These are phyloP conservation scores for Puffinus mauretanicus DNA, from an alignment of 2,113 vertebrate genomes.

Conservation along the genomic window DNA sequence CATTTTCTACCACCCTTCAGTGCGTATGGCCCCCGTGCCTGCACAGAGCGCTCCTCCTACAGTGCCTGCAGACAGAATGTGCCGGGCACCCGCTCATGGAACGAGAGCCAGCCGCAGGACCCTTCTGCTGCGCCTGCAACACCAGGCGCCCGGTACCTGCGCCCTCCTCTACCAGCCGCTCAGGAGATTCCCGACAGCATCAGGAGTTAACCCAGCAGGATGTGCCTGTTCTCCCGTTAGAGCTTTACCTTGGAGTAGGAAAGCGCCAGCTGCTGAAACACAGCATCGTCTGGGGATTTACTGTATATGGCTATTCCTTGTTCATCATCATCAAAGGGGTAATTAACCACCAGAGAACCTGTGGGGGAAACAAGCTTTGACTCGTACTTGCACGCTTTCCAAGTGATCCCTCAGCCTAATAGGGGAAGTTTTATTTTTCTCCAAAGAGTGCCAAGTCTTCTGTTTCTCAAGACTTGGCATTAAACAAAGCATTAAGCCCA, in stretches of 20 bases:
- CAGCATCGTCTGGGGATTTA: constrained; percentile 86
- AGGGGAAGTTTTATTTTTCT: not conserved
- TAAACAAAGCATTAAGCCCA: not conserved
- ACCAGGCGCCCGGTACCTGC: not conserved
- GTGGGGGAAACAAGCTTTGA: constrained; percentile 12
- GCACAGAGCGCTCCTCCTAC: not conserved
- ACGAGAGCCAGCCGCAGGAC: not conserved
- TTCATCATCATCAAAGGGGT: constrained; percentile 89
- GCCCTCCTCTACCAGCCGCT: not conserved
- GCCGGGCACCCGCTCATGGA: not conserved
- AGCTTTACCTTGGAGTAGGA: constrained; percentile 89
- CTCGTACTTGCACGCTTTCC: not conserved
- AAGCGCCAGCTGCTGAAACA: constrained; percentile 87
- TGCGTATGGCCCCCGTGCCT: accelerated
- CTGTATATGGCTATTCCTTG: constrained; percentile 81
- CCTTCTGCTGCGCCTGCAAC: not conserved
- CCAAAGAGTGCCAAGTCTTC: not conserved
- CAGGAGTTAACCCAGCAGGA: not conserved
- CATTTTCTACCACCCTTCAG: not conserved
- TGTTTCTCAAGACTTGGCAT: not conserved
- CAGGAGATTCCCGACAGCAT: not conserved
- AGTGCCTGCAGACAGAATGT: not conserved
- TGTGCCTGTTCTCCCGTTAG: not conserved
- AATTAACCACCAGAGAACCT: constrained; percentile 98
- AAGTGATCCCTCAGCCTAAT: not conserved